Evolutionary conservation across 1,140 invertebrate species (phyloP).

Genomic region (Pseudachorutes palmiensis): DNA sequence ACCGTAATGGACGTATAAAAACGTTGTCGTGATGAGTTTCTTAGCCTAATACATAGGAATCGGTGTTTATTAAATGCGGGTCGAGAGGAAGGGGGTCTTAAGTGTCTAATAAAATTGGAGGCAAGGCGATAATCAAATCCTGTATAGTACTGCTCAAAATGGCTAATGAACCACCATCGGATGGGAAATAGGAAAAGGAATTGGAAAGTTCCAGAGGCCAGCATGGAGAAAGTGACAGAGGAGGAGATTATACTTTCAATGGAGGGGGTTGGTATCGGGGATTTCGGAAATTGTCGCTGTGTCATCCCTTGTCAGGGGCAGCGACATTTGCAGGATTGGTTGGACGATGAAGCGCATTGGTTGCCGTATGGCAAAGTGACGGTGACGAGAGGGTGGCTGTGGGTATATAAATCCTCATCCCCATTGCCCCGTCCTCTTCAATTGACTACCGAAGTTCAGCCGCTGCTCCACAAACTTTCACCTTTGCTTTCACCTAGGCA

Average conservation of each 20-base stretch:
- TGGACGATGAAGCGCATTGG: too few species aligned
- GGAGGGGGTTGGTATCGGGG: too few species aligned
- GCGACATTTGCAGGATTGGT: too few species aligned
- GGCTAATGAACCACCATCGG: conserved; percentile 1
- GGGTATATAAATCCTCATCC: not conserved
- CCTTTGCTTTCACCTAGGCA: not conserved
- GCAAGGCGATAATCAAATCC: not conserved
- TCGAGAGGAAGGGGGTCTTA: not conserved
- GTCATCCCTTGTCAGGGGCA: too few species aligned
- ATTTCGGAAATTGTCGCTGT: too few species aligned
- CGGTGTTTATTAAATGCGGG: not conserved
- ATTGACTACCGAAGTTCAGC: not conserved
- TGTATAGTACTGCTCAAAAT: too few species aligned
- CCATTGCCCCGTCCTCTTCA: not conserved
- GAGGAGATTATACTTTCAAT: too few species aligned
- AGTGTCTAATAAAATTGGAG: not conserved
- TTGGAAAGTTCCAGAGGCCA: too few species aligned
- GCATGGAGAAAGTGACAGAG: not conserved
- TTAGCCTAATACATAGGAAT: not conserved
- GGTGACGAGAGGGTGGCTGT: not conserved
- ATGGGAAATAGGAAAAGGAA: too few species aligned
- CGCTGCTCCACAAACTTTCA: not conserved
- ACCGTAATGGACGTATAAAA: too few species aligned
- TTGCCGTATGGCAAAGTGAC: too few species aligned
- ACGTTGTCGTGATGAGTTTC: not conserved